A percentile compares a stretch with the other conserved stretches of the same genome.
phyloP scores from a whole-genome alignment of 1,140 invertebrate species.

The Trichomalopsis sarcophagae region DNA sequence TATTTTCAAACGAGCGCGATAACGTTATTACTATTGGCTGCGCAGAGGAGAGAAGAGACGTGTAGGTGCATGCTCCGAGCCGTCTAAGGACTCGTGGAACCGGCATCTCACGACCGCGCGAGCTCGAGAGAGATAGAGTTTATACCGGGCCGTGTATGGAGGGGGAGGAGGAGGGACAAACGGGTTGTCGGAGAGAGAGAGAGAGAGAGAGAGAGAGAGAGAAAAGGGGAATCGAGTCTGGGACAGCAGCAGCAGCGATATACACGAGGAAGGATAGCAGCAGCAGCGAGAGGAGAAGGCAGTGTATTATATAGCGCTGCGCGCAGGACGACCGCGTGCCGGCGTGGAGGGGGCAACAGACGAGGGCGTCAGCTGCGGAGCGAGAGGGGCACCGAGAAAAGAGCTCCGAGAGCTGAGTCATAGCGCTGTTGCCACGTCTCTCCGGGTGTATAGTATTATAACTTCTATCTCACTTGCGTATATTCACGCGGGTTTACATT shows the following conservation, averaged over 20 bases:
- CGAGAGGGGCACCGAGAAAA: slow-evolving; percentile 58
- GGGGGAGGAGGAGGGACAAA: neutral
- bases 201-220: neutral
- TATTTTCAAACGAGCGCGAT: no score
- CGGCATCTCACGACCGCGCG: neutral
- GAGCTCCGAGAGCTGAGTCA: slow-evolving; percentile 70
- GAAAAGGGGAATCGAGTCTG: slow-evolving; percentile 58
- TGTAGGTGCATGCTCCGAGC: slow-evolving; percentile 14
- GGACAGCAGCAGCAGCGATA: slow-evolving; percentile 45
- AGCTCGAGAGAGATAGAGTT: neutral
- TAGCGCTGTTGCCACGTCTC: slow-evolving; percentile 73
- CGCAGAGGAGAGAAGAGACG: neutral
- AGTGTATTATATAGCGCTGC: slow-evolving; percentile 49
- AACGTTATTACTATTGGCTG: no score
- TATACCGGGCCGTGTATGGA: neutral
- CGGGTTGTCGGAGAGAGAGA: neutral
- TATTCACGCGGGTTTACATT: neutral
- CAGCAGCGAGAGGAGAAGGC: slow-evolving; percentile 38
- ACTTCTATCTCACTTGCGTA: neutral
- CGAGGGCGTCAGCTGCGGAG: slow-evolving; percentile 71
- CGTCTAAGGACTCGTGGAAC: slow-evolving; percentile 46
- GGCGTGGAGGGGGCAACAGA: slow-evolving; percentile 54
- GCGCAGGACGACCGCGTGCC: slow-evolving; percentile 47
- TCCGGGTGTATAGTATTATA: slow-evolving; percentile 44
- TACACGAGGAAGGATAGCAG: slow-evolving; percentile 65